Base-by-base conservation (phyloP, 2,797 vertebrate genomes). In the Euthynnus affinis region DNA sequence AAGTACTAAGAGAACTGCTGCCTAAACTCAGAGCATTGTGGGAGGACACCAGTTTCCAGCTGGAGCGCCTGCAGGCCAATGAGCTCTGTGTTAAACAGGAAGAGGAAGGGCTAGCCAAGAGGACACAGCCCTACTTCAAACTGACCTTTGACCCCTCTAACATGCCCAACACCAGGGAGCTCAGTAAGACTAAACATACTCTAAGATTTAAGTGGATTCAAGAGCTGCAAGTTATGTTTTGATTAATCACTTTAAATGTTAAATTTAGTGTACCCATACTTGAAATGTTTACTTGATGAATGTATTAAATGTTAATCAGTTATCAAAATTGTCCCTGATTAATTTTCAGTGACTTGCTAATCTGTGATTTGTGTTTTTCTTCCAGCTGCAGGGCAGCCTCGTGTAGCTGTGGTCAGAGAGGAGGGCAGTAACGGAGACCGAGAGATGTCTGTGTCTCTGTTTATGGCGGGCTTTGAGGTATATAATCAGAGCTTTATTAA, bases 371-470 rank as follows among this genome's bases (percentile, higher is more conserved):
- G 9, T 65, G 20, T 51, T 71, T 18, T 13, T 70, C 15, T 56
- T 74, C 22, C 70, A 96, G 95, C 77, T 80, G 62, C 71, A 44
- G 86, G 77, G 0, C 82, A 71, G 46, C 97, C 97, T 3, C 92
- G 95, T 0, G 97, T 96, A 0, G 97, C 97, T 3, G 93, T 98
- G 72, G 81, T 98, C 73, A 91, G 98, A 58, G 98, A 99, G 72
- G 98, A 99, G 71, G 97, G 98, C 75, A 99, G 98, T 83, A 99
- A 99, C 0, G 98, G 98, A 42, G 97, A 99, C 89, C 78, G 97
- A 32, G 97, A 98, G 89, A 99, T 99, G 97, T 95, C 95, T 0
- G 96, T 92, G 0, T 96, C 97, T 44, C 94, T 98, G 57, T 85
- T 95, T 53, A 95, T 97, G 96, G 96, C 96, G 0, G 97, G 96